Percentiles rank a stretch among this genome's conserved stretches.
phyloP scores from a whole-genome alignment of 2,888 invertebrate species.

The Rhorus exstirpatorius region DNA sequence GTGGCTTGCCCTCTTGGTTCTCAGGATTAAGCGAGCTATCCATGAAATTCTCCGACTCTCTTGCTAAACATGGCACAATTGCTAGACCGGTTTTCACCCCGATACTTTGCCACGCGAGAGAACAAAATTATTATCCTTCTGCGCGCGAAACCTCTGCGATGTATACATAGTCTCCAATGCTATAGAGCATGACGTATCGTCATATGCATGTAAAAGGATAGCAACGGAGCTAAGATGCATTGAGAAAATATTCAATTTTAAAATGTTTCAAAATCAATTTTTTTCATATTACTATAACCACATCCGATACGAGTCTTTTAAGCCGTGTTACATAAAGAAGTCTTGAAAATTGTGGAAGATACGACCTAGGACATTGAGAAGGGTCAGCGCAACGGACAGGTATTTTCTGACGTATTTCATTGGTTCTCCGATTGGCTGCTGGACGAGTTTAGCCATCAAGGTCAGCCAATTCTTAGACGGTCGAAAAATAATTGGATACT shows the following conservation, averaged over 20 bases:
- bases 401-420: slow-evolving; percentile 6
- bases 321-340: neutral
- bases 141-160: neutral
- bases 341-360: neutral
- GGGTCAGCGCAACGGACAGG: slow-evolving; percentile 26
- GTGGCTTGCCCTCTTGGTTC: slow-evolving; percentile 19
- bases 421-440: neutral
- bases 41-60: slow-evolving; percentile 8
- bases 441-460: neutral
- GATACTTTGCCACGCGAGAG: slow-evolving; percentile 16
- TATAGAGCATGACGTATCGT: neutral
- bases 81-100: slow-evolving; percentile 55
- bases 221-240: neutral
- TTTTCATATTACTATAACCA: neutral
- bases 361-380: slow-evolving; percentile 41
- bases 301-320: neutral
- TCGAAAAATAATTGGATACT: neutral
- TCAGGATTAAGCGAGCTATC: slow-evolving; percentile 32
- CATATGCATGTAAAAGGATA: neutral
- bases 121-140: slow-evolving; percentile 15
- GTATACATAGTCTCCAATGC: neutral
- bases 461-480: neutral
- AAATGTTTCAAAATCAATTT: neutral
- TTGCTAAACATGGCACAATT: slow-evolving; percentile 44
- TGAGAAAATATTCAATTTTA: neutral